Conservation (phyloP, 2,888 invertebrate species). For the Micoletzkya japonica region DNA sequence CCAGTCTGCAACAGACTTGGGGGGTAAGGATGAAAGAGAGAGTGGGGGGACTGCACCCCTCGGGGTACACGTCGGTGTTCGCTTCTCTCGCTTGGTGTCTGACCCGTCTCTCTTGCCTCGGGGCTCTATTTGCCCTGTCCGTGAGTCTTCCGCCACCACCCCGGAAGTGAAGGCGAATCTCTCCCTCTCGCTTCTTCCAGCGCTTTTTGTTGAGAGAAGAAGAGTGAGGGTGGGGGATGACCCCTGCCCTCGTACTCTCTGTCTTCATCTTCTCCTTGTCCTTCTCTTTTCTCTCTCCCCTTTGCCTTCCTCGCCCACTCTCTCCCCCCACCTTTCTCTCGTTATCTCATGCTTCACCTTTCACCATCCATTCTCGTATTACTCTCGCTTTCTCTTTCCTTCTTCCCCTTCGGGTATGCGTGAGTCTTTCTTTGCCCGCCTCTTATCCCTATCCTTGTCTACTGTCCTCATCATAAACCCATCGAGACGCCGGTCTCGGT, state of each 20-base stretch:
- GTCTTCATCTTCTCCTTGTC: background rate
- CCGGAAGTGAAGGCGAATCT: no score
- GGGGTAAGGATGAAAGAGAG: no score
- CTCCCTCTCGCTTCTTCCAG: background rate
- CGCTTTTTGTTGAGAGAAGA: no score
- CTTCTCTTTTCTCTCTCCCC: background rate
- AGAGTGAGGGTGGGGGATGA: no score
- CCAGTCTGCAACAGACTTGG: no score
- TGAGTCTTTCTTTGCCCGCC: conserved; percentile 32
- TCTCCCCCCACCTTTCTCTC: conserved; percentile 32
- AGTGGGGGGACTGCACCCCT: no score
- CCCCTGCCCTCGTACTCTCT: background rate
- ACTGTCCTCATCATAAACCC: conserved; percentile 34
- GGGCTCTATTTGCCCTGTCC: background rate
- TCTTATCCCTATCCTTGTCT: conserved; percentile 33
- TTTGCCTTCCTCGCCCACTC: conserved; percentile 12
- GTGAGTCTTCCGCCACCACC: conserved; percentile 3
- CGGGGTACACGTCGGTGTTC: no score
- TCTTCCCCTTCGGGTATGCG: conserved; percentile 34
- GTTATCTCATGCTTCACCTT: no score
- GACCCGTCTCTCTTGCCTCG: background rate
- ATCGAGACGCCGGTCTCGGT: conserved; percentile 33
- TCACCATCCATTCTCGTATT: conserved; percentile 28
- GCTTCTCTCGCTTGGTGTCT: background rate
- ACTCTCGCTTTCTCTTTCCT: conserved; percentile 26